Conservation (phyloP, 2,797 vertebrate genomes). For the Pyrocephalus nanus region DNA sequence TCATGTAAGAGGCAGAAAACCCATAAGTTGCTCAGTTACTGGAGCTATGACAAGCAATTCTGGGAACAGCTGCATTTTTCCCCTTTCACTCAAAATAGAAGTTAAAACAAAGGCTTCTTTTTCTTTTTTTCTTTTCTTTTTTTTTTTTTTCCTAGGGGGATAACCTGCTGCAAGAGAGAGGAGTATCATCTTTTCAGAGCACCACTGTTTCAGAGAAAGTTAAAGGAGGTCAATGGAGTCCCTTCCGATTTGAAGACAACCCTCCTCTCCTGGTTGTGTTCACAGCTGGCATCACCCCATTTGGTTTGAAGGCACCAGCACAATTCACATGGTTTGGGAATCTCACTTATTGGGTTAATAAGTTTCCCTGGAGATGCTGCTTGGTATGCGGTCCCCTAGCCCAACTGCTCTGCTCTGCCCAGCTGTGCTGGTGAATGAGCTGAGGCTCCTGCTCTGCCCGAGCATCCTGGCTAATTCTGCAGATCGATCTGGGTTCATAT, state of each 20-base stretch:
- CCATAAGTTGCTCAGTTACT: neutral
- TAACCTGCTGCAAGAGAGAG: neutral
- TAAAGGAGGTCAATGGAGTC: neutral
- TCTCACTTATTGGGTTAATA: neutral
- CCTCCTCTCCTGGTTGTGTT: neutral
- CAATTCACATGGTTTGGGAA: neutral
- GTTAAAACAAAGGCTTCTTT: neutral
- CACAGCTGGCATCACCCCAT: neutral
- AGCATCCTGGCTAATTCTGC: neutral
- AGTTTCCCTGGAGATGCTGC: neutral
- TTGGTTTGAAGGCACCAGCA: neutral
- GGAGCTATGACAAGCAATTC: neutral
- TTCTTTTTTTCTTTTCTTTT: neutral
- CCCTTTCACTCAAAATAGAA: neutral
- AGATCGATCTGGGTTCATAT: neutral
- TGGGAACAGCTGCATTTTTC: neutral
- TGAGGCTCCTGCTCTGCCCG: neutral
- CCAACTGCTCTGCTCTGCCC: neutral
- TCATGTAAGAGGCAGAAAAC: neutral
- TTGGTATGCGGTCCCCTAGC: neutral
- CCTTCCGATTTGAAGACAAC: neutral
- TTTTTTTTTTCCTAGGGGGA: neutral
- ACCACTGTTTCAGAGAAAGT: neutral
- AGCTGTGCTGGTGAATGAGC: neutral
- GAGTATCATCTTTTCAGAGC: neutral